phyloP scores from a whole-genome alignment of 1,140 invertebrate species.

The Drosophila aff. region DNA sequence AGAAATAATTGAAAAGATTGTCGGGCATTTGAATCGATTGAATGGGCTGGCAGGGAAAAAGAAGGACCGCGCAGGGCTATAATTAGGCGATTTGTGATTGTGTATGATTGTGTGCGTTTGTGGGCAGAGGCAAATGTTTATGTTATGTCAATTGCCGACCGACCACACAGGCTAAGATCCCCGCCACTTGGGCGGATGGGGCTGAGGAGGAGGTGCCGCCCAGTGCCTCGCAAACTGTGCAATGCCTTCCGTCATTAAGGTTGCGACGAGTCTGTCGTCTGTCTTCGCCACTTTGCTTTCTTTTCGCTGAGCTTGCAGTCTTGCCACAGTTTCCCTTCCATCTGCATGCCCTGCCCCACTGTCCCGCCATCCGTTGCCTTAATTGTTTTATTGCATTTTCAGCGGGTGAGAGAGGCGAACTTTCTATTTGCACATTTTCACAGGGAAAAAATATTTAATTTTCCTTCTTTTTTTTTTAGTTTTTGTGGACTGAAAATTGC shows the following conservation, averaged over 20 bases:
- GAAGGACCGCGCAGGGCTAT: conserved; percentile 43
- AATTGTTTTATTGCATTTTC: conserved; percentile 67
- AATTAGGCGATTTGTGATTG: conserved; percentile 50
- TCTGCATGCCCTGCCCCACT: conserved; percentile 15
- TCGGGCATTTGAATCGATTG: conserved; percentile 73
- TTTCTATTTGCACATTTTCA: conserved; percentile 68
- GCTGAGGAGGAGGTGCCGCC: not conserved
- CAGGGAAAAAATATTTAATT: conserved; percentile 57
- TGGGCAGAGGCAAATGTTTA: conserved; percentile 45
- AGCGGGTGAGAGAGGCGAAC: conserved; percentile 37
- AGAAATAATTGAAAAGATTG: conserved; percentile 83
- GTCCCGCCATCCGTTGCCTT: conserved; percentile 36
- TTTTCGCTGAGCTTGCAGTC: conserved; percentile 47
- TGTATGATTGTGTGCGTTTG: conserved; percentile 4
- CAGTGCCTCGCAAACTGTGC: conserved; percentile 29
- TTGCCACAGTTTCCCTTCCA: conserved; percentile 41
- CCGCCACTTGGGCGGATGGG: not conserved
- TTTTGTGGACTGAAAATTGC: conserved; percentile 12
- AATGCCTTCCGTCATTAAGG: conserved; percentile 38
- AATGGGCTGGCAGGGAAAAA: conserved; percentile 33
- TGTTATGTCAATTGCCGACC: conserved; percentile 46
- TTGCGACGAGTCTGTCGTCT: conserved; percentile 16
- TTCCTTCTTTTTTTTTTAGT: conserved; percentile 22
- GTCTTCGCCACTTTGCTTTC: conserved; percentile 27
- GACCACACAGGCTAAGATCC: conserved; percentile 35